Evolutionary conservation across 2,888 invertebrate genomes (phyloP), one percentile per base, ranked within the genome.

Genomic region (Heliconius ismenius): DNA sequence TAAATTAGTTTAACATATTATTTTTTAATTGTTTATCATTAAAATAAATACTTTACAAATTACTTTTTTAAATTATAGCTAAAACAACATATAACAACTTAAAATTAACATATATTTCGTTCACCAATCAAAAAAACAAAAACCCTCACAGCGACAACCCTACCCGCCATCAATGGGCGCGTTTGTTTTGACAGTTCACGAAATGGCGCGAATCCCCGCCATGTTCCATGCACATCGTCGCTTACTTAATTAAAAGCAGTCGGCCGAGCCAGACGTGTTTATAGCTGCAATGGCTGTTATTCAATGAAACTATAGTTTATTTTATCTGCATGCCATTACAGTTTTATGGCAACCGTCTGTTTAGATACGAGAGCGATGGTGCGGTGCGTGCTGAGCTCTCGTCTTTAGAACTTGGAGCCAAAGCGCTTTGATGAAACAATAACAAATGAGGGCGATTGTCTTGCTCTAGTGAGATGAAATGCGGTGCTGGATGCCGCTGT

Each of bases 181-280:
- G 82, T 84, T 83, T 88, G 84, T 87, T 87, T 87, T 86, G 85
- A 88, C 85, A 86, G 84, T 81, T 77, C 78, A 80, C 82, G 79
- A 83, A 83, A 84, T 82, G 82, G 83, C 83, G 81, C 83, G 84
- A 80, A 83, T 81, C 80, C 80, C 81, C 54, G 79, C 80, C 82
- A 79, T 82, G 81, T 78, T 78, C 75, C 76, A 77, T 78, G 78
- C 83, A 82, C 82, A 83, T 83, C 82, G 81, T 77, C 82, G 74
- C 81, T 80, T 80, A 81, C 83, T 81, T 83, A 84, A 85, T 84
- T 84, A 83, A 83, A 81, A 81, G 76, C 79, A 79, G 79, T 76
- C 36, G 70, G 74, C 79, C 65, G 65, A 72, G 76, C 79, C 79
- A 82, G 83, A 82, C 82, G 76, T 82, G 82, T 83, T 83, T 83